phyloP scores from a whole-genome alignment of 35 echinoderm and acorn worm genomes.

The Heliocidaris tuberculata region DNA sequence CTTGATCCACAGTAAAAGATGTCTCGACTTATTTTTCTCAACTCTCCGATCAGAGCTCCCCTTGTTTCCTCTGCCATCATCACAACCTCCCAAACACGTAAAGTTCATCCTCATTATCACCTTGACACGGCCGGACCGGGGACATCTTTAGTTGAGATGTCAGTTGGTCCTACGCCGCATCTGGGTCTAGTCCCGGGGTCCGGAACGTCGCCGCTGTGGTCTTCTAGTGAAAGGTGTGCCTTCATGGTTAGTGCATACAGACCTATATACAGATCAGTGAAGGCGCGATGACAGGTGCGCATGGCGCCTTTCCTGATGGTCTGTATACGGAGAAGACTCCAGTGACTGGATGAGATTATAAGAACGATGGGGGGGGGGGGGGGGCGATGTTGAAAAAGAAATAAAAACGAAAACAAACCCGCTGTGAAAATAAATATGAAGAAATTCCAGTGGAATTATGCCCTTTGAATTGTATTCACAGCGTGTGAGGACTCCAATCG shows the following conservation, averaged over 20 bases:
- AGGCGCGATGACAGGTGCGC: not conserved
- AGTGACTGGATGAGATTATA: not conserved
- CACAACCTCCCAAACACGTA: constrained; percentile 3
- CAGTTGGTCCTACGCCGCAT: not conserved
- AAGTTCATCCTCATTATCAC: constrained; percentile 34
- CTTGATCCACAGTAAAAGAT: not conserved
- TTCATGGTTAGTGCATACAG: not conserved
- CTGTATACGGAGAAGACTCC: not conserved
- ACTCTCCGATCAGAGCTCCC: not conserved
- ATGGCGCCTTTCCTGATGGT: not conserved
- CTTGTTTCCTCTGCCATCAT: not conserved
- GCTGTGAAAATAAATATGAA: not conserved
- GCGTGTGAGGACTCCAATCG: too few relatives aligned
- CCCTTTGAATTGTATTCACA: too few relatives aligned
- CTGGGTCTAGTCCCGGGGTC: not conserved
- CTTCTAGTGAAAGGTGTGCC: not conserved
- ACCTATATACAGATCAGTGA: not conserved
- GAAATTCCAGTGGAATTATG: too few relatives aligned
- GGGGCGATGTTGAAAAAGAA: not conserved
- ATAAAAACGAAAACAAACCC: not conserved
- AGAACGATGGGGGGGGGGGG: not conserved
- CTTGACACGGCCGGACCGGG: not conserved
- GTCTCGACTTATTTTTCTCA: not conserved
- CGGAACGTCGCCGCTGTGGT: not conserved
- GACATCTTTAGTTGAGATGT: constrained; percentile 8